A percentile compares a stretch with the other conserved stretches of the same genome.
Evolutionary conservation across 2,888 invertebrate species (phyloP).

Genomic region (Dione vanillae): DNA sequence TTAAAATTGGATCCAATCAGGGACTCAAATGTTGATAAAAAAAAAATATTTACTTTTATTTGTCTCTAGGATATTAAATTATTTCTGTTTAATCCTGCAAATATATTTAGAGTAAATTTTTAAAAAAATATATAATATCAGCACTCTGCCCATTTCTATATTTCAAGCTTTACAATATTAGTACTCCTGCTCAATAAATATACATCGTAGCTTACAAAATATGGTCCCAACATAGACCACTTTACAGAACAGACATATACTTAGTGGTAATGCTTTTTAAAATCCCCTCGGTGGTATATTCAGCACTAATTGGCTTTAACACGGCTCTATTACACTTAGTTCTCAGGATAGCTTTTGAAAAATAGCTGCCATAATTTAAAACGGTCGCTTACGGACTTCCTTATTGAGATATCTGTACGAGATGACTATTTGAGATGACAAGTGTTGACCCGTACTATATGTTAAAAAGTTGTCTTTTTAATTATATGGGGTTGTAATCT

Average conservation of each 20-base stretch:
- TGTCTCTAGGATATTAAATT: no score
- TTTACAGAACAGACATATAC: slow-evolving; percentile 31
- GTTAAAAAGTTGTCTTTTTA: background rate
- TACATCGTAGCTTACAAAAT: slow-evolving; percentile 14
- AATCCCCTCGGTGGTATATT: slow-evolving; percentile 25
- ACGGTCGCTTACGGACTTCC: slow-evolving; percentile 81
- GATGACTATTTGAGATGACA: slow-evolving; percentile 71
- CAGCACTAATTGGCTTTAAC: slow-evolving; percentile 73
- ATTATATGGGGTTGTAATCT: no score
- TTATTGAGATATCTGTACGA: slow-evolving; percentile 82
- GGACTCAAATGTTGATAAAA: no score
- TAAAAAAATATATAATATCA: no score
- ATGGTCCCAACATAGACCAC: slow-evolving; percentile 16
- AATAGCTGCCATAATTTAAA: slow-evolving; percentile 78
- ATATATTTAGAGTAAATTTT: no score
- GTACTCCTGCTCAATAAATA: slow-evolving; percentile 15
- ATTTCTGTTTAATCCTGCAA: no score
- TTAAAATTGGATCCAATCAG: no score
- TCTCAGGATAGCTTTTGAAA: slow-evolving; percentile 68
- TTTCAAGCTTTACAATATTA: no score
- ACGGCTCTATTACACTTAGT: slow-evolving; percentile 71
- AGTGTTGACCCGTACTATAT: slow-evolving; percentile 61
- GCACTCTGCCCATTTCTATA: no score
- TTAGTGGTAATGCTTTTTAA: slow-evolving; percentile 31
- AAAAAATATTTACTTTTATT: no score